phyloP scores from a whole-genome alignment of 2,888 invertebrate genomes.

The Acronicta leporina region DNA sequence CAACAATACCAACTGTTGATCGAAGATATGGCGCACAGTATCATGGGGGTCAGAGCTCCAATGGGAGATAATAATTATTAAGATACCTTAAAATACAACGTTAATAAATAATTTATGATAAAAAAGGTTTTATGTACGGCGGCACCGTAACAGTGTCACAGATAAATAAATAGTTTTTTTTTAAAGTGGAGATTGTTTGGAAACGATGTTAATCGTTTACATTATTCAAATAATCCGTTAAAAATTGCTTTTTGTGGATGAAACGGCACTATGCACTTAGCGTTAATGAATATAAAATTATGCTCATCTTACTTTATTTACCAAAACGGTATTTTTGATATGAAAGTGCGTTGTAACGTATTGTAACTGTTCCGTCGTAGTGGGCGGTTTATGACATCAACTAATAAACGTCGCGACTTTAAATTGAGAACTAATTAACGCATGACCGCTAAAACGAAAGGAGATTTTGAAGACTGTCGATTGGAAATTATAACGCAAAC shows the following conservation, averaged over 20 bases:
- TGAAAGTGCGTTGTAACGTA: constrained; percentile 24
- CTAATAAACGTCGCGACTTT: constrained; percentile 36
- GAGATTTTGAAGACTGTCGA: constrained; percentile 8
- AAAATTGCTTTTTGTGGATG: constrained; percentile 40
- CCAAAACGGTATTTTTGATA: constrained; percentile 45
- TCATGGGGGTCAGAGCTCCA: no score
- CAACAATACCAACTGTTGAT: no score
- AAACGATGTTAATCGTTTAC: constrained; percentile 42
- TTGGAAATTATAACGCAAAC: constrained; percentile 14
- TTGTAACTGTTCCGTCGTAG: constrained; percentile 46
- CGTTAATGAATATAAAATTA: constrained; percentile 46
- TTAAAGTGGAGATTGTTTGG: constrained; percentile 17
- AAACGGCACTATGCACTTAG: constrained; percentile 52
- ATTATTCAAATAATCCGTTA: constrained; percentile 51
- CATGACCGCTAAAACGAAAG: constrained; percentile 50
- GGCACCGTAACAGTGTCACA: constrained; percentile 37
- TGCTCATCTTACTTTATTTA: constrained; percentile 12
- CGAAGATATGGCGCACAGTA: no score
- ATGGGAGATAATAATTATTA: no score
- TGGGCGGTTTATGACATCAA: constrained; percentile 56
- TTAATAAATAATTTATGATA: constrained; percentile 14
- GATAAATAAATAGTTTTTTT: constrained; percentile 34
- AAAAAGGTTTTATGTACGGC: constrained; percentile 18
- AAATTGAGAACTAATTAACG: constrained; percentile 57
- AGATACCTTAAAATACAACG: neutral